phyloP scores from a whole-genome alignment of 2,113 vertebrate species.

The Motacilla alba region DNA sequence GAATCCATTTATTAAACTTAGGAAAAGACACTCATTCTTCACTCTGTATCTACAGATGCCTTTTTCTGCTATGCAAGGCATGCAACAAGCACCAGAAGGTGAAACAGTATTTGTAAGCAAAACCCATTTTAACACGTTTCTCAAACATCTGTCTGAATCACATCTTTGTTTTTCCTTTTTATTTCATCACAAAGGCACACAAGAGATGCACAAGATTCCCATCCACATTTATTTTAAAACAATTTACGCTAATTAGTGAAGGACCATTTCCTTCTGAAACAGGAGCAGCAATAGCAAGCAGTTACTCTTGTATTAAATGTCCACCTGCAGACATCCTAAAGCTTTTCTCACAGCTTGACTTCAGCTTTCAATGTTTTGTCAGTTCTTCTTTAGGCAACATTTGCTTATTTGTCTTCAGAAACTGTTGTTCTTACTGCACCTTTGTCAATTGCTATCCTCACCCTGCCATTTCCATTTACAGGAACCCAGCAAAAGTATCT shows the following conservation, averaged over 20 bases:
- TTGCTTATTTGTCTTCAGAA: conserved; percentile 42
- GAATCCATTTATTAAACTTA: background rate
- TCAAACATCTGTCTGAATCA: background rate
- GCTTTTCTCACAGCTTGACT: conserved; percentile 49
- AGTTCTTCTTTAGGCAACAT: background rate
- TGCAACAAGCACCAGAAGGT: background rate
- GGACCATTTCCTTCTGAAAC: conserved; percentile 50
- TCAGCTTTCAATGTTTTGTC: conserved; percentile 18
- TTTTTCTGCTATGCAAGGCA: background rate
- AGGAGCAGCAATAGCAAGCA: background rate
- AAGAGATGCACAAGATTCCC: background rate
- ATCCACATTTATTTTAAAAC: conserved; percentile 40
- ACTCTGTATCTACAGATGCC: background rate
- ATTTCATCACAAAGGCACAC: background rate
- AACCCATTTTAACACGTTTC: background rate
- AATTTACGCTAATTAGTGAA: conserved; percentile 52
- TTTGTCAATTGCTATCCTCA: background rate
- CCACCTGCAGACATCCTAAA: conserved; percentile 52
- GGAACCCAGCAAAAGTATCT: background rate
- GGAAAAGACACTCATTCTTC: background rate
- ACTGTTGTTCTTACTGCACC: background rate
- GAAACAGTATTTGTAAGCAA: background rate
- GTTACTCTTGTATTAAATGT: conserved; percentile 27
- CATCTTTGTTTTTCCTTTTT: conserved; percentile 14
- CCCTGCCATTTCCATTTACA: background rate